phyloP scores from a whole-genome alignment of 2,888 invertebrate genomes.

The Morpho deidamia region DNA sequence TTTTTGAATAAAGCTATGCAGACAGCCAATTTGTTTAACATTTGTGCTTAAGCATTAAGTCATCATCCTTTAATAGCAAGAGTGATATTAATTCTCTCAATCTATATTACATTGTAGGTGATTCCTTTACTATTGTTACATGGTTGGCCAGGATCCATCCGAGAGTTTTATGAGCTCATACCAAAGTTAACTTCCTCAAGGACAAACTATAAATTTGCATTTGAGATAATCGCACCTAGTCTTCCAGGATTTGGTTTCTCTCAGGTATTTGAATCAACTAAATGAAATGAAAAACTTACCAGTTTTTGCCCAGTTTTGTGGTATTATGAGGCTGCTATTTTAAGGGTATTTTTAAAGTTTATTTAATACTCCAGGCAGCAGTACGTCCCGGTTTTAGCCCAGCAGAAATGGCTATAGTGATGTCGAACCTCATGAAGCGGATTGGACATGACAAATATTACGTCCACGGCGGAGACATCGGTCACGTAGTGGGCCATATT shows the following conservation, averaged over 20 bases:
- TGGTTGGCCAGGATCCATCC: conserved; percentile 92
- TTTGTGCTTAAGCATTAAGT: too few relatives aligned
- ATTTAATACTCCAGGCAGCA: conserved; percentile 47
- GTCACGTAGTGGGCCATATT: conserved; percentile 76
- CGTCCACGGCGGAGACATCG: conserved; percentile 87
- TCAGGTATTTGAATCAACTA: conserved; percentile 51
- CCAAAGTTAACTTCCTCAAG: conserved; percentile 79
- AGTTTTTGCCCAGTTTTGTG: too few relatives aligned
- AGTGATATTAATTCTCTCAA: too few relatives aligned
- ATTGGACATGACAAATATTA: conserved; percentile 81
- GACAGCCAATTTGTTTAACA: too few relatives aligned
- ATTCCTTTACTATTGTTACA: conserved; percentile 86
- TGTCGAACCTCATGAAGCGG: conserved; percentile 84
- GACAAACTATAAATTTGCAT: conserved; percentile 76
- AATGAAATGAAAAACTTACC: too few relatives aligned
- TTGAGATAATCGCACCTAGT: conserved; percentile 84
- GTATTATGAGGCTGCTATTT: too few relatives aligned
- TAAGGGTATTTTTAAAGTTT: background rate
- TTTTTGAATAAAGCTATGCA: too few relatives aligned
- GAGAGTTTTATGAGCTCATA: conserved; percentile 88
- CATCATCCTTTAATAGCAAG: too few relatives aligned
- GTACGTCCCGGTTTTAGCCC: conserved; percentile 78
- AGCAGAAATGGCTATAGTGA: conserved; percentile 74
- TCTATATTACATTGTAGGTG: conserved; percentile 32
- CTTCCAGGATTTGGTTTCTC: conserved; percentile 85